Evolutionary conservation across 2,113 vertebrate genomes (phyloP), one percentile per base, ranked within the genome.

Genomic region (Leuciscus idus): DNA sequence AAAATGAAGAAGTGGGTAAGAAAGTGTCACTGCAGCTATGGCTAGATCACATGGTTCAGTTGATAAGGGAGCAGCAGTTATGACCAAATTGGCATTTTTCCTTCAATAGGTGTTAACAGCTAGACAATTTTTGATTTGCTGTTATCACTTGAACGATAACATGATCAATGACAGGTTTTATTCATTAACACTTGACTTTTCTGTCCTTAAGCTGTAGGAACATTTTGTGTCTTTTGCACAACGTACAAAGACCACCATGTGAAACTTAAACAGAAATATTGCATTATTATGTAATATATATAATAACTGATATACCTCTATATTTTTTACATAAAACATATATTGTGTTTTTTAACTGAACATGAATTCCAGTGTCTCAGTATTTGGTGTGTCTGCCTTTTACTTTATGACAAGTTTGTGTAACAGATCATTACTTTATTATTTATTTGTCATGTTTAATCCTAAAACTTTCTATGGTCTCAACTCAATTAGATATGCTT

Each of bases 1-100:
- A 78, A 83, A 90, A 91, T 89, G 85, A 89, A 88, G 89, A 90
- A 92, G 87, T 86, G 80, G 85, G 62, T 64, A 48, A 52, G 19
- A 55, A 88, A 84, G 73, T 87, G 85, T 83, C 33, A 83, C 15
- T 68, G 43, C 70, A 90, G 78, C 62, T 84, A 80, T 59, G 62
- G 36, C 33, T 55, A 68, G 9, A 80, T 61, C 70, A 81, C 81
- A 78, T 33, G 64, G 23, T 62, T 23, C 30, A 30, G 64, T 78
- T 85, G 85, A 89, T 87, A 80, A 73, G 46, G 79, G 70, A 55
- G 26, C 33, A 33, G 48, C 66, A 59, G 59, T 81, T 84, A 70
- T 87, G 79, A 84, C 57, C 50, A 62, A 78, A 73, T 43, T 89
- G 52, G 28, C 84, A 86, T 86, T 87, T 87, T 87, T 83, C 50